phyloP scores from a whole-genome alignment of 1,140 invertebrate species.

The Nasonia vitripennis region DNA sequence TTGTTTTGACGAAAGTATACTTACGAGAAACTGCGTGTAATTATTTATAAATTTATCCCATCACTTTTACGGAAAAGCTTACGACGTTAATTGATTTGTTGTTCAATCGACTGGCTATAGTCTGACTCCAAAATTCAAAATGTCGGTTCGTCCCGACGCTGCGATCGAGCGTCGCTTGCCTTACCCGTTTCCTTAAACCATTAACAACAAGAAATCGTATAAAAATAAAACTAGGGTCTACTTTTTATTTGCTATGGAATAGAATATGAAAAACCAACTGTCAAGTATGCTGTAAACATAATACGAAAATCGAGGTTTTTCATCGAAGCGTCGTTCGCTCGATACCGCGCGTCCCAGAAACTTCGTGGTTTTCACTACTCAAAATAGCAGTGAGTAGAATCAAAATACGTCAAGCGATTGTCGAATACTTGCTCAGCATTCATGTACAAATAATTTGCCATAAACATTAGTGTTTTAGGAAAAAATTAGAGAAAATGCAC shows the following conservation, averaged over 20 bases:
- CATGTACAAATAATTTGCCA: background rate
- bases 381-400: background rate
- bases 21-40: background rate
- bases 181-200: too few species aligned
- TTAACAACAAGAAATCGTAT: too few species aligned
- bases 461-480: background rate
- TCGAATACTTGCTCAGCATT: background rate
- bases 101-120: background rate
- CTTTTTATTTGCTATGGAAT: too few species aligned
- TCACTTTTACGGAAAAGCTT: too few species aligned
- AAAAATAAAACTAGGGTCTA: too few species aligned
- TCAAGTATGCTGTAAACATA: background rate
- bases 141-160: background rate
- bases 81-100: too few species aligned
- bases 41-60: too few species aligned
- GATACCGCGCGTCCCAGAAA: background rate
- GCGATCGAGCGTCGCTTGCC: too few species aligned
- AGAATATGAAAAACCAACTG: too few species aligned
- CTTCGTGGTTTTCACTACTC: background rate
- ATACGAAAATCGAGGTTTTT: background rate
- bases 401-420: background rate
- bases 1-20: background rate
- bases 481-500: background rate
- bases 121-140: background rate
- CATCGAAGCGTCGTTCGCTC: background rate